Percentiles rank a stretch among this genome's conserved stretches.
Evolutionary conservation across 2,113 vertebrate genomes (phyloP).

Genomic region (Epinephelus fuscoguttatus): DNA sequence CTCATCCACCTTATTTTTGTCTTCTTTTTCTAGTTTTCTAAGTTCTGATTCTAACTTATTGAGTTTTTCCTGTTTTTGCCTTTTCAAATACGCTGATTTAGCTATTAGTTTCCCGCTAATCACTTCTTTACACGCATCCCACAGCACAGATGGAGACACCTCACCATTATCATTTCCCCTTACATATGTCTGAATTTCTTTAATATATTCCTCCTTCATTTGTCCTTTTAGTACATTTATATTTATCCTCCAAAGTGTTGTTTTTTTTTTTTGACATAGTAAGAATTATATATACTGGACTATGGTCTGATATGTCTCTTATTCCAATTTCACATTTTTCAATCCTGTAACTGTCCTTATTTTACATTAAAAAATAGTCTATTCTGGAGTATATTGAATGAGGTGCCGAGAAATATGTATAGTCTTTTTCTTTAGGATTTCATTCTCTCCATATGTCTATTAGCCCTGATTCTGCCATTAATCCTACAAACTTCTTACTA

Average conservation of each 20-base stretch:
- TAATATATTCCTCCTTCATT: too few relatives aligned
- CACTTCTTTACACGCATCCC: conserved; percentile 10
- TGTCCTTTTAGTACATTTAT: too few relatives aligned
- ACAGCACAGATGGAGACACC: not conserved
- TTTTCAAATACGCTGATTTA: too few relatives aligned
- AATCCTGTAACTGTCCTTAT: not conserved
- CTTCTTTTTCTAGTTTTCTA: too few relatives aligned
- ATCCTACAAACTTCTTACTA: too few relatives aligned
- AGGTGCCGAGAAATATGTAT: not conserved
- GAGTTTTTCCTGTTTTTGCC: too few relatives aligned
- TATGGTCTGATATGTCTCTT: conserved; percentile 1
- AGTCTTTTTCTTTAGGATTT: not conserved
- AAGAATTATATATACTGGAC: not conserved
- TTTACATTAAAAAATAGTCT: not conserved
- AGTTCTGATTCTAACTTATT: too few relatives aligned
- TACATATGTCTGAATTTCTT: not conserved
- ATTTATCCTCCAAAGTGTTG: not conserved
- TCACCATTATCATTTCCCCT: conserved; percentile 9
- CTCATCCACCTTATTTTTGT: too few relatives aligned
- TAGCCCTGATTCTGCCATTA: not conserved
- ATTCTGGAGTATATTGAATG: not conserved
- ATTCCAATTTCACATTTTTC: conserved; percentile 1
- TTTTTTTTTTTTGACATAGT: not conserved
- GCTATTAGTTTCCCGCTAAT: conserved; percentile 2
- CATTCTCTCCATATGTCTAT: not conserved